Base-by-base conservation (phyloP, 2,888 invertebrate genomes). In the Crossocerus cetratus region DNA sequence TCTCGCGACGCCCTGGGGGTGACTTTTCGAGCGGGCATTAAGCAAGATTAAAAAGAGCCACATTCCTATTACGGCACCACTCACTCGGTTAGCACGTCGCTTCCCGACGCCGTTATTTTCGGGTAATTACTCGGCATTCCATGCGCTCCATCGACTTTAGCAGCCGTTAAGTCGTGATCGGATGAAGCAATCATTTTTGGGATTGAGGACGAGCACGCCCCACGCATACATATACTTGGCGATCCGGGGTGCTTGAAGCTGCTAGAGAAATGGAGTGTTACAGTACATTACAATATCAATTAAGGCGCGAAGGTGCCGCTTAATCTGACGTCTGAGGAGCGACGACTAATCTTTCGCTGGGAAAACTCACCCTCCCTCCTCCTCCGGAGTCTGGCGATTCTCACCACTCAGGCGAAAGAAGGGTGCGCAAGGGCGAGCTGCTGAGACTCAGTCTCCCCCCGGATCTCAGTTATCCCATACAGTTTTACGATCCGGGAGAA, bases 261-360 rank as follows among this genome's bases (percentile, higher is more conserved):
- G 32, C 5, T 58, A 68, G 74, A 72, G 79, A 77, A 72, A 77
- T 77, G 72, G 65, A 69, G 76, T 78, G 76, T 78, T 76, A 65
- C 73, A 65, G 65, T 66, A 72, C 70, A 79, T 79, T 79, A 77
- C 79, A 77, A 79, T 77, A 80, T 79, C 80, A 79, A 80, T 80
- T 77, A 77, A 72, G 74, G 65, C 69, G 23, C 44, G 66, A 32
- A 4, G 32, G 70, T 23, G 66, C 22, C 74, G 72, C 65, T 77
- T 74, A 79, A 79, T 80, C 76, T 62, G 63, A 65, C 63, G 77
- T 77, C 72, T 67, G 65, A 74, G 77, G 77, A 79, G 76, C 74
- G 72, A 66, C 70, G 43, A 69, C 60, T 69, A 68, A 72, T 71
- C 69, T 69, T 62, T 65, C 63, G 60, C 13, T 23, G 42, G 69